These are phyloP conservation scores for Phoebastria nigripes DNA, from an alignment of 2,797 vertebrate species.

Conservation along the genomic window DNA sequence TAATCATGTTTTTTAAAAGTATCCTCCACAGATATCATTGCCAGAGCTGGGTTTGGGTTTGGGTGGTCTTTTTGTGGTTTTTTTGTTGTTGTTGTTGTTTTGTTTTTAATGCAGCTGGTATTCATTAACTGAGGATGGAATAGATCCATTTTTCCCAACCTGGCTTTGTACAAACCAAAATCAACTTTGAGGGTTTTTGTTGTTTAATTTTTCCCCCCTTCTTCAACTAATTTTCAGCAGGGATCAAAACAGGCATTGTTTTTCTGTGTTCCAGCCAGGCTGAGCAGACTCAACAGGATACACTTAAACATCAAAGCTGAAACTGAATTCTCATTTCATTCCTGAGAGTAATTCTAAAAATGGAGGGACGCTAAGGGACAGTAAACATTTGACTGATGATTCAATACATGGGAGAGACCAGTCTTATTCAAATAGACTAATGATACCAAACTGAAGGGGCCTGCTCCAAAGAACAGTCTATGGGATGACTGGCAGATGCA, in stretches of 20 bases:
- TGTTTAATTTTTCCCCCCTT: background rate
- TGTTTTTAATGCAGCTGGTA: background rate
- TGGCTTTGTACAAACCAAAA: background rate
- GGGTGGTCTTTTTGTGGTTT: background rate
- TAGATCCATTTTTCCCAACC: background rate
- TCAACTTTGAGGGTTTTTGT: background rate
- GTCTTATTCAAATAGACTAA: background rate
- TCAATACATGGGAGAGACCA: background rate
- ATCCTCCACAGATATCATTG: background rate
- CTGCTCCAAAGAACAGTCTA: background rate
- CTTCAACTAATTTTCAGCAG: background rate
- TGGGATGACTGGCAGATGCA: background rate
- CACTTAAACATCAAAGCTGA: slow-evolving; percentile 12
- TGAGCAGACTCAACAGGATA: background rate
- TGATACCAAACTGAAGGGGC: background rate
- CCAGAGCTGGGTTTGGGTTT: background rate
- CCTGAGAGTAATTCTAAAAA: background rate
- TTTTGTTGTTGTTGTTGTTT: background rate
- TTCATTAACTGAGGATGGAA: background rate
- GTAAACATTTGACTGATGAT: background rate
- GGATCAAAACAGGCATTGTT: background rate
- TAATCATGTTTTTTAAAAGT: background rate
- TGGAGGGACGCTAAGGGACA: background rate
- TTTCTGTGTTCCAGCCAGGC: background rate
- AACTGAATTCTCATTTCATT: slow-evolving; percentile 7